Evolutionary conservation across 2,888 invertebrate species (phyloP).

Genomic region (Dyspetes luteomarginatus): DNA sequence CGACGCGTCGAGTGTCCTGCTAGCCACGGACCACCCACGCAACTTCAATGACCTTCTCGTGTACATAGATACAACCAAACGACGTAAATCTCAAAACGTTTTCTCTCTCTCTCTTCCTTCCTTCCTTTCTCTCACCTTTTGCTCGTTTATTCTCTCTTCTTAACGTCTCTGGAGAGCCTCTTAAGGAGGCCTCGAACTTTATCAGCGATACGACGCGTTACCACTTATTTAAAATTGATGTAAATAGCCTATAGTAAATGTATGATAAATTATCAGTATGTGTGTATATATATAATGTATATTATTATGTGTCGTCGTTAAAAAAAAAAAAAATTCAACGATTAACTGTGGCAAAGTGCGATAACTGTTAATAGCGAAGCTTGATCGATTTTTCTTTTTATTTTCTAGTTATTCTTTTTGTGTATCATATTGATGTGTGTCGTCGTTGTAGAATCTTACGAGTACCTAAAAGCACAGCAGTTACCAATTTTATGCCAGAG

Average conservation of each 20-base stretch:
- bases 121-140: conserved; percentile 41
- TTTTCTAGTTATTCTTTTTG: conserved; percentile 53
- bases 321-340: neutral
- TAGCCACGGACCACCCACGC: conserved; percentile 78
- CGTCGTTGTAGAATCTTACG: conserved; percentile 44
- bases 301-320: conserved; percentile 23
- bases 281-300: conserved; percentile 43
- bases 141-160: conserved; percentile 13
- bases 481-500: conserved; percentile 65
- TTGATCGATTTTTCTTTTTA: neutral
- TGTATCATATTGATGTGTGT: conserved; percentile 34
- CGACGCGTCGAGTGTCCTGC: conserved; percentile 63
- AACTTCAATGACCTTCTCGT: conserved; percentile 65
- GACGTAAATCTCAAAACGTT: conserved; percentile 48
- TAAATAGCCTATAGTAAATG: conserved; percentile 66
- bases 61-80: conserved; percentile 62
- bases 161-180: neutral
- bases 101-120: conserved; percentile 22
- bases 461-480: conserved; percentile 62
- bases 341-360: conserved; percentile 22
- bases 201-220: conserved; percentile 66
- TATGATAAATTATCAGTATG: conserved; percentile 48
- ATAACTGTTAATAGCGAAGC: conserved; percentile 21
- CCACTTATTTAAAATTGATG: conserved; percentile 73
- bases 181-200: neutral